These are phyloP conservation scores for Amia ocellicauda DNA, from an alignment of 2,113 vertebrate genomes.

Conservation along the genomic window DNA sequence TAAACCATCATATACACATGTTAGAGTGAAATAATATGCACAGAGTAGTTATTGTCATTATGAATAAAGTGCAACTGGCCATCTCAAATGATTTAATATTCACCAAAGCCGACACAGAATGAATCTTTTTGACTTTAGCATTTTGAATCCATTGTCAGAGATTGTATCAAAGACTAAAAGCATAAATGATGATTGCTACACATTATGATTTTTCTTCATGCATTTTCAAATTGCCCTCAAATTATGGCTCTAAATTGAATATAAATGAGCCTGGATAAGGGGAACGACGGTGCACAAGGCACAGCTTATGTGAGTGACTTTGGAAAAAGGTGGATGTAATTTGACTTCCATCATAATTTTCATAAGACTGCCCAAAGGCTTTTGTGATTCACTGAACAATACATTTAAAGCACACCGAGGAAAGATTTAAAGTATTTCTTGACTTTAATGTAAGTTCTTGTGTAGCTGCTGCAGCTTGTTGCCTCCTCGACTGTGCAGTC, in stretches of 20 bases:
- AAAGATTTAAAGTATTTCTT: constrained; percentile 3
- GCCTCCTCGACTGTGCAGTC: neutral
- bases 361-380: neutral
- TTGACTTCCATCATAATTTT: constrained; percentile 15
- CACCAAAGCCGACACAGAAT: neutral
- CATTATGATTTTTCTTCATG: constrained; percentile 13
- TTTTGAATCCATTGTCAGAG: constrained; percentile 1
- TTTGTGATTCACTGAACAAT: constrained; percentile 8
- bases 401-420: constrained; percentile 2
- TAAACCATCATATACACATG: too few species aligned
- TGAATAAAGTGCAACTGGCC: too few species aligned
- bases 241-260: constrained; percentile 11
- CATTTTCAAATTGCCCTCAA: constrained; percentile 14
- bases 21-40: too few species aligned
- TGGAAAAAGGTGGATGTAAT: constrained; percentile 7
- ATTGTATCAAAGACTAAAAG: constrained; percentile 4
- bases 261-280: neutral
- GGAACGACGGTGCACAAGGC: neutral
- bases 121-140: neutral
- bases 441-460: constrained; percentile 8
- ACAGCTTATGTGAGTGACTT: neutral
- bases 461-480: constrained; percentile 7
- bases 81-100: neutral
- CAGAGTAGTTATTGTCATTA: too few species aligned
- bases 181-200: constrained; percentile 13